phyloP scores from a whole-genome alignment of 2,113 vertebrate species.

The Onychostoma macrolepis region DNA sequence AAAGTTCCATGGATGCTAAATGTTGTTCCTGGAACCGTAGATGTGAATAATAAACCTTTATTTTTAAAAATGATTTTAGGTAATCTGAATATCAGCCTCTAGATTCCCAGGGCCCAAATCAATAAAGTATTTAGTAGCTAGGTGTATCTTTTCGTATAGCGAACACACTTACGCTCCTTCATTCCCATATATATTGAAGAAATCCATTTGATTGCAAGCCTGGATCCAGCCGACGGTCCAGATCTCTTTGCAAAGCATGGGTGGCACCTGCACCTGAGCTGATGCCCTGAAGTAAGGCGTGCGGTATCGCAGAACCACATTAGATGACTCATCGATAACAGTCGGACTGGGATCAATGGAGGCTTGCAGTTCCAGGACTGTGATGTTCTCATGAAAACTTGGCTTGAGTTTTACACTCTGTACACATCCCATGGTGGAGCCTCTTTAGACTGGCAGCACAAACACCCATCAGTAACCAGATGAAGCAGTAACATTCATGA shows the following conservation, averaged over 20 bases:
- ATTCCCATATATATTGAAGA: conserved; percentile 85
- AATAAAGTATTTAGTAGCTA: not conserved
- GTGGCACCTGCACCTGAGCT: conserved; percentile 82
- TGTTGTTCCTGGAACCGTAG: not conserved
- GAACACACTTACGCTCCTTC: conserved; percentile 80
- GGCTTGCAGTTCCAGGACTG: conserved; percentile 82
- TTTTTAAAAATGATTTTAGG: not conserved
- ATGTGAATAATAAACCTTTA: not conserved
- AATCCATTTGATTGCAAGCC: conserved; percentile 89
- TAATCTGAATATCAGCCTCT: not conserved
- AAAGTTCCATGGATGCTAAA: not conserved
- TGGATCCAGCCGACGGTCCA: conserved; percentile 90
- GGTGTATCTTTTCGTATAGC: not conserved
- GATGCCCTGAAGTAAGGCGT: conserved; percentile 88
- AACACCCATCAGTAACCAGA: conserved; percentile 70
- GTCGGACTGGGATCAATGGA: conserved; percentile 84
- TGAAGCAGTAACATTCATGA: conserved; percentile 16
- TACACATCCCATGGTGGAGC: conserved; percentile 86
- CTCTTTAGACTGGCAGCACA: conserved; percentile 68
- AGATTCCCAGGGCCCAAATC: not conserved
- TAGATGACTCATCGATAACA: conserved; percentile 86
- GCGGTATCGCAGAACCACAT: conserved; percentile 84
- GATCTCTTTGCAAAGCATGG: conserved; percentile 82
- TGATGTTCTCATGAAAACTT: conserved; percentile 83
- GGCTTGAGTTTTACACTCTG: conserved; percentile 85